phyloP scores from a whole-genome alignment of 2,113 vertebrate genomes.

The Deroptyus accipitrinus region DNA sequence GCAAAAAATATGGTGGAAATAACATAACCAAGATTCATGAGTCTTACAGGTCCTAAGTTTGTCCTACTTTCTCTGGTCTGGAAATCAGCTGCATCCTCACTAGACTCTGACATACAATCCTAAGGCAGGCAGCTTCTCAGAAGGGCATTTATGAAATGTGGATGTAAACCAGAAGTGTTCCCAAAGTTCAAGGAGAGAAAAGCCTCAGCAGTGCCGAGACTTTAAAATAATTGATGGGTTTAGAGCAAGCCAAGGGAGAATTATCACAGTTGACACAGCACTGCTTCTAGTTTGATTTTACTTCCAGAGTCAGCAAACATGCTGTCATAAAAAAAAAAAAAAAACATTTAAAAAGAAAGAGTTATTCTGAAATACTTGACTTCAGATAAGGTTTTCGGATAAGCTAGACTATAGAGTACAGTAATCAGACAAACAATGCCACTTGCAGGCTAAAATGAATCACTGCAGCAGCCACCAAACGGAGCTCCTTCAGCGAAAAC shows the following conservation, averaged over 20 bases:
- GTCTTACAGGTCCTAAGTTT: neutral
- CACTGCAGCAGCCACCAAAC: neutral
- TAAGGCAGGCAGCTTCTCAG: neutral
- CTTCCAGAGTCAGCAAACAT: neutral
- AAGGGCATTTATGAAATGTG: neutral
- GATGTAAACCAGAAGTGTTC: neutral
- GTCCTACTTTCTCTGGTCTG: neutral
- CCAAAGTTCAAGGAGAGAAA: neutral
- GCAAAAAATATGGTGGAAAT: neutral
- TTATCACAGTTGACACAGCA: neutral
- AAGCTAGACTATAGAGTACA: too few relatives aligned
- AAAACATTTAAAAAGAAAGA: neutral
- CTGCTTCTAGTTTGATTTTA: neutral
- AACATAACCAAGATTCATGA: neutral
- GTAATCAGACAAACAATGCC: constrained; percentile 26
- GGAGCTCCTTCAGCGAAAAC: accelerated
- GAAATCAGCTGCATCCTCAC: neutral
- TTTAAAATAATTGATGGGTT: neutral
- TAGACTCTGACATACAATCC: neutral
- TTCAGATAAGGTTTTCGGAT: neutral
- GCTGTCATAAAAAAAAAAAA: neutral
- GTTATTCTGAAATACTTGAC: neutral
- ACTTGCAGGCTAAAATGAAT: neutral
- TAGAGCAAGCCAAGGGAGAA: neutral
- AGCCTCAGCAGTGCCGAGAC: neutral